Conservation (phyloP, 2,888 invertebrate genomes). For the Drosophila fulvimacula region DNA sequence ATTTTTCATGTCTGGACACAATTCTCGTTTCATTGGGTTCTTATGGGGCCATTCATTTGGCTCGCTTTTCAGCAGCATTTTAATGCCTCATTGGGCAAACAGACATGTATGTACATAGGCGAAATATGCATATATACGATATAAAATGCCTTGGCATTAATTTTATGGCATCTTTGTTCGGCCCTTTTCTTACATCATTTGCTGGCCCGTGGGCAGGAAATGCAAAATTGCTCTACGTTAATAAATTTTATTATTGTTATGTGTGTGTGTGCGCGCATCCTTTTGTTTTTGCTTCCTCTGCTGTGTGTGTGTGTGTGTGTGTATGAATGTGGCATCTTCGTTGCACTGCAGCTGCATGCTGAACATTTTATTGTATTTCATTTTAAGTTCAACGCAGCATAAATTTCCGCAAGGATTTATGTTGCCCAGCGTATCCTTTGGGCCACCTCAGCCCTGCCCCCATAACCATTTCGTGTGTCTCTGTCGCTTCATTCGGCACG, state of each 20-base stretch:
- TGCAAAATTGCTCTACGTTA: slow-evolving; percentile 63
- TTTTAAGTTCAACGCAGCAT: slow-evolving; percentile 77
- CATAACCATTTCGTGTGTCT: slow-evolving; percentile 22
- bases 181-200: slow-evolving; percentile 45
- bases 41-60: slow-evolving; percentile 42
- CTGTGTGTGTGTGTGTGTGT: background rate
- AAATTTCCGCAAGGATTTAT: slow-evolving; percentile 75
- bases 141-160: slow-evolving; percentile 61
- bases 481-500: slow-evolving; percentile 52
- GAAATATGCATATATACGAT: slow-evolving; percentile 28
- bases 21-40: slow-evolving; percentile 18
- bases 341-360: slow-evolving; percentile 48
- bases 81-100: slow-evolving; percentile 55
- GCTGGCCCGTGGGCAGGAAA: slow-evolving; percentile 44
- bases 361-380: slow-evolving; percentile 74
- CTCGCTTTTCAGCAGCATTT: slow-evolving; percentile 52
- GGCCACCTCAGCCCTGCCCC: slow-evolving; percentile 2
- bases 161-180: slow-evolving; percentile 63
- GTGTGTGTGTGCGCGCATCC: slow-evolving; percentile 5
- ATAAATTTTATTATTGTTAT: slow-evolving; percentile 74
- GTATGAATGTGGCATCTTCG: slow-evolving; percentile 37
- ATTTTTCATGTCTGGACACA: slow-evolving; percentile 19
- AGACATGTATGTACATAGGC: slow-evolving; percentile 13
- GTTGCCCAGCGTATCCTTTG: slow-evolving; percentile 46
- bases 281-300: slow-evolving; percentile 37